Base-by-base conservation (phyloP, 2,113 vertebrate species). In the Cyphotilapia sp. region DNA sequence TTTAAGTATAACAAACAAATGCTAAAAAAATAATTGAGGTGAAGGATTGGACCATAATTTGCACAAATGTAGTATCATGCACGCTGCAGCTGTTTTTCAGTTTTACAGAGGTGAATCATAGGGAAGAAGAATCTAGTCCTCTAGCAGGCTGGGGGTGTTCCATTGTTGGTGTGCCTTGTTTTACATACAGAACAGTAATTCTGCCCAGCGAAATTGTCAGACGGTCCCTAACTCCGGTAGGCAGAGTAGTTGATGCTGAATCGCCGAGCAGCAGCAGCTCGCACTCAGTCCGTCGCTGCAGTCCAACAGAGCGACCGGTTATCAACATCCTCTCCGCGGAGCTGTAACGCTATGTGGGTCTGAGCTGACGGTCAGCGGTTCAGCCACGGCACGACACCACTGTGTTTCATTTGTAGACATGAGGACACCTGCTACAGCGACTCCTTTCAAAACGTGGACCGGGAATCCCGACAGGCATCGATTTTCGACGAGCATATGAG, bases 211-310 rank as follows among this genome's bases (percentile, higher is more conserved):
- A 4, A 35, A 85, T 85, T 92, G 86, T 82, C 84, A 82, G 91
- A 93, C 94, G 81, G 80, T 95, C 95, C 96, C 96, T 96, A 33
- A 81, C 2, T 40, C 4, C 16, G n/a, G 27, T 91, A 93, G 93
- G 91, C 88, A 82, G 87, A 54, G 88, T 82, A 92, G 89, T 87
- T 87, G 95, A 91, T 90, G 89, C 83, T 86, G 87, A 93, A 93
- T 87, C 54, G 2, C 78, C 13, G 81, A 92, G 87, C 78, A 29
- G 92, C 87, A 38, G 80, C 66, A 92, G 85, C 57, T 85, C 90
- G 61, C 33, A 14, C 69, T 87, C 88, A 92, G 89, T 87, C 93
- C 22, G 85, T 49, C 92, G 88, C 89, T 92, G 93, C 93, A 57
- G 93, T 91, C 87, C 82, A 5, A 59, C 83, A 89, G 88, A 92